phyloP scores from a whole-genome alignment of 1,140 invertebrate species.

The Zaprionus inermis region DNA sequence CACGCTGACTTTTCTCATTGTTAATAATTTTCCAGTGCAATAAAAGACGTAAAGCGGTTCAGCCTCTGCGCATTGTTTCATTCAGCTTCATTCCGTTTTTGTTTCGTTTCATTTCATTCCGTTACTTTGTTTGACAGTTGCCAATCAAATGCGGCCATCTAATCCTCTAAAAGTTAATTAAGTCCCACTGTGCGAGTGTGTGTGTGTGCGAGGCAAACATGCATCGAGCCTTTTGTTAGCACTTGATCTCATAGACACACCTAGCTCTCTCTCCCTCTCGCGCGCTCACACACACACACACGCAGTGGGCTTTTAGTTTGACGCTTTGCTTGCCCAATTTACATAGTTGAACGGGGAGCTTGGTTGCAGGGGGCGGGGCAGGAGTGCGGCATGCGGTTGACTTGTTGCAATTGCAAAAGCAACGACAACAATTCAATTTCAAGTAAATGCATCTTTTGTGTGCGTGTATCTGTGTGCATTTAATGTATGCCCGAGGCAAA shows the following conservation, averaged over 20 bases:
- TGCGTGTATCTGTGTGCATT: slow-evolving; percentile 2
- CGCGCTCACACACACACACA: not conserved
- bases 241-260: slow-evolving; percentile 41
- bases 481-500: slow-evolving; percentile 8
- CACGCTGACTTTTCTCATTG: slow-evolving; percentile 64
- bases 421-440: slow-evolving; percentile 30
- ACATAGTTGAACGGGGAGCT: not conserved
- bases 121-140: slow-evolving; percentile 32
- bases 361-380: not conserved
- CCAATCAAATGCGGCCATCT: slow-evolving; percentile 22
- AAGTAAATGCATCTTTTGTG: slow-evolving; percentile 6
- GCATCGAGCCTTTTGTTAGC: slow-evolving; percentile 12
- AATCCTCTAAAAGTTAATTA: slow-evolving; percentile 47
- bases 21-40: slow-evolving; percentile 76
- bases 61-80: slow-evolving; percentile 16
- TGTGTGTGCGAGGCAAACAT: slow-evolving; percentile 34
- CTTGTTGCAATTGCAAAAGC: slow-evolving; percentile 13
- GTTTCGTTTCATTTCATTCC: slow-evolving; percentile 10
- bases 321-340: slow-evolving; percentile 19
- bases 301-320: not conserved
- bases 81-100: not conserved
- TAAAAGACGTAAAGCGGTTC: slow-evolving; percentile 10
- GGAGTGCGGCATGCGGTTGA: slow-evolving; percentile 1
- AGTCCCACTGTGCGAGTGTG: slow-evolving; percentile 8
- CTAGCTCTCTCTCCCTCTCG: not conserved